These are phyloP conservation scores for Aspiorhynchus laticeps DNA, from an alignment of 2,113 vertebrate genomes.

Conservation along the genomic window DNA sequence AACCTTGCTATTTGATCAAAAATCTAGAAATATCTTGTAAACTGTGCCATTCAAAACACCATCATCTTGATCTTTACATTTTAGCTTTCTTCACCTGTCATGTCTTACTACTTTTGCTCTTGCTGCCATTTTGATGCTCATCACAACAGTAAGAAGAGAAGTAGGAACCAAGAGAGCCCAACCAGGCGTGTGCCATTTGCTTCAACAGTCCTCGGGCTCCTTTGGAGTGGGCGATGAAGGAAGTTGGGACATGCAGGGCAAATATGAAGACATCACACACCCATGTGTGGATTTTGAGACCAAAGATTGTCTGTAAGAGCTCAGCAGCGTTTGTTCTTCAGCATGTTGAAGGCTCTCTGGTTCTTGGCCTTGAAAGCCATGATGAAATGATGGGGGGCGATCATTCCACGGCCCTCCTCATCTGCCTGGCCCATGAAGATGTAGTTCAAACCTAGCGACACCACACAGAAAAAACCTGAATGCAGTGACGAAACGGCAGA, in stretches of 20 bases:
- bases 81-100: not conserved
- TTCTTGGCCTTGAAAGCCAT: constrained; percentile 93
- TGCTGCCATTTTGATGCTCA: not conserved
- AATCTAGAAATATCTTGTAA: constrained; percentile 44
- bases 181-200: not conserved
- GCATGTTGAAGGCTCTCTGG: constrained; percentile 85
- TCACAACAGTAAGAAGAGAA: constrained; percentile 35
- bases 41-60: constrained; percentile 11
- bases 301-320: constrained; percentile 15
- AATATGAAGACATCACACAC: not conserved
- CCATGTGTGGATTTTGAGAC: not conserved
- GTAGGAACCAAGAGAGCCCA: constrained; percentile 20
- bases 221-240: not conserved
- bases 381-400: constrained; percentile 89
- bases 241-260: constrained; percentile 23
- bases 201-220: constrained; percentile 6
- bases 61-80: not conserved
- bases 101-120: not conserved
- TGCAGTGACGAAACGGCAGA: constrained; percentile 78
- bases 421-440: constrained; percentile 96
- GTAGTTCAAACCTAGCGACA: constrained; percentile 91
- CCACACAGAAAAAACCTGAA: constrained; percentile 80
- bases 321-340: constrained; percentile 91
- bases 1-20: constrained; percentile 48
- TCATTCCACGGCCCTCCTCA: constrained; percentile 88